Evolutionary conservation across 2,797 vertebrate species (phyloP).

Genomic region (Triplophysa bombifrons): DNA sequence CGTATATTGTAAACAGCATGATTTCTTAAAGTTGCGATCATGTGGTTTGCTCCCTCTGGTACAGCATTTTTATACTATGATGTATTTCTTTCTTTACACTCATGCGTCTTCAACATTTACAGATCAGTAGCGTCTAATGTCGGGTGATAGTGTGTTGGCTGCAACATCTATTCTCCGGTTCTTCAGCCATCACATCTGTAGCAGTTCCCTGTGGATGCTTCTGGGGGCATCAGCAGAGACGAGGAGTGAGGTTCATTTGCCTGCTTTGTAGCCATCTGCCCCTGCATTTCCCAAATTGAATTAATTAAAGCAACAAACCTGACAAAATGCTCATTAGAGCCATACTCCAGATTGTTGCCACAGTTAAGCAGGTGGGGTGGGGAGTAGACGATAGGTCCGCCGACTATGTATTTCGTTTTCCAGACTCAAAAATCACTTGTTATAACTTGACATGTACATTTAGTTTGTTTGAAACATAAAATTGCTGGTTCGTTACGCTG

Average conservation of each 20-base stretch:
- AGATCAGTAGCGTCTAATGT: slow-evolving; percentile 15
- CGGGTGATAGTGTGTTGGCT: slow-evolving; percentile 35
- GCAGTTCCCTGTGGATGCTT: slow-evolving; percentile 52
- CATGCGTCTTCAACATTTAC: not conserved
- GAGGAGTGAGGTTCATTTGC: slow-evolving; percentile 61
- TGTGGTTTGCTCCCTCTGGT: not conserved
- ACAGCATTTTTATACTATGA: not conserved
- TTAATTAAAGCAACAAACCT: slow-evolving; percentile 67
- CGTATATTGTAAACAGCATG: not conserved
- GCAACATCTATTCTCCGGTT: slow-evolving; percentile 5
- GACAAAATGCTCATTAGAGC: slow-evolving; percentile 60
- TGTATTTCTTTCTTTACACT: not conserved
- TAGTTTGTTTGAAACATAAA: not conserved
- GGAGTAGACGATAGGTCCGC: slow-evolving; percentile 13
- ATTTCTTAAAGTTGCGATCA: not conserved
- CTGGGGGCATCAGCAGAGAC: slow-evolving; percentile 34
- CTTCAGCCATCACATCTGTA: slow-evolving; percentile 54
- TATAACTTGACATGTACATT: not conserved
- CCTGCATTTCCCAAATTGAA: slow-evolving; percentile 67
- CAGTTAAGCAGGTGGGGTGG: slow-evolving; percentile 7
- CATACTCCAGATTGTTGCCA: slow-evolving; percentile 51
- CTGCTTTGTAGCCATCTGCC: slow-evolving; percentile 75
- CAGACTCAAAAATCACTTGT: not conserved
- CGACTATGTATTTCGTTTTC: not conserved
- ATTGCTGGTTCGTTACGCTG: too few relatives aligned